Base-by-base conservation (phyloP, 1,140 invertebrate genomes). In the Phortica variegata region DNA sequence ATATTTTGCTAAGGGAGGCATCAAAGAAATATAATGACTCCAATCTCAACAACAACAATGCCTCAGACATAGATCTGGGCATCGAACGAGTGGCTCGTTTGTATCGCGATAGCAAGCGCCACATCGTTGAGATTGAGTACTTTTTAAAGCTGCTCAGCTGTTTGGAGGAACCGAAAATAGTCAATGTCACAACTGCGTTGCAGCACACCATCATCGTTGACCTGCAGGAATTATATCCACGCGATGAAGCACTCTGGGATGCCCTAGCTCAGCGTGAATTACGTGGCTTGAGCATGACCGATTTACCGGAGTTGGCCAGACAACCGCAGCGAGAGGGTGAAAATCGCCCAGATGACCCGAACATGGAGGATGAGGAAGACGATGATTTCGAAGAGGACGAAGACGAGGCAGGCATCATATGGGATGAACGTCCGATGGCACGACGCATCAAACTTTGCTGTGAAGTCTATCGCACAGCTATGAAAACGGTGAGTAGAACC, bases 201-300 rank as follows among this genome's bases (percentile, higher is more conserved):
- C 72, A 75, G 52, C 49, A 52, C 2, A 16, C 41, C 2, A 75
- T 75, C 0, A 57, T 75, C 17, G 41, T 61, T 2, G 71, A 75
- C 32, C 50, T 75, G 46, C 55, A 75, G 43, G 50, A 60, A 15
- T 61, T 56, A 31, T 74, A 65, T 12, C 53, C 60, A 0, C 50
- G 61, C 1, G 58, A 74, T 36, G 65, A 62, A 12, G 50, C 44
- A 0, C 26, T 75, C 0, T 75, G 72, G 72, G 66, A 75, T 43
- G 21, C 55, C 4, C 37, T 74, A 12, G 72, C 72, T 0, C 73
- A 74, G 29, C 58, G 72, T 0, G 72, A 75, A 37, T 42, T 75
- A 15, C 57, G 58, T 16, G 72, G 72, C 13, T 60, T 46, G 12
- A 58, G 60, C 34, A 34, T 74, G 15, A 55, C 48, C 5, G 68